These are phyloP conservation scores for Todus mexicanus DNA, from an alignment of 2,797 vertebrate genomes.

Conservation along the genomic window DNA sequence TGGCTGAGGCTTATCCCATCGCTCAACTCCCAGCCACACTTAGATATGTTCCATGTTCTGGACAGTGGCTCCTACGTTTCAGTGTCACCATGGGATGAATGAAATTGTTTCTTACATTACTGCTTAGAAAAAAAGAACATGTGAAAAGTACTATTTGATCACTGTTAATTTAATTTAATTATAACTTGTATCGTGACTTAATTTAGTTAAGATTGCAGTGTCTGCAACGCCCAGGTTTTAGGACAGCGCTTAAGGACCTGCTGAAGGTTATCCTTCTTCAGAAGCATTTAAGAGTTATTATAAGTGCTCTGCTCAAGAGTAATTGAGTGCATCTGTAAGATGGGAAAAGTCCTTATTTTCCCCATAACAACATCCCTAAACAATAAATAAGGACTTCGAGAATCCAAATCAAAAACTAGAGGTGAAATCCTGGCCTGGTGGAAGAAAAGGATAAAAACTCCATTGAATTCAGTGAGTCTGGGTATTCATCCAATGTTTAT, in stretches of 20 bases:
- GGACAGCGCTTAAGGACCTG: background rate
- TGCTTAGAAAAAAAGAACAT: background rate
- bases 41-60: accelerated
- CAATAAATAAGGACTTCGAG: background rate
- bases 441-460: background rate
- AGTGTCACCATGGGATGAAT: background rate
- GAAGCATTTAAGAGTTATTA: background rate
- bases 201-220: background rate
- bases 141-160: background rate
- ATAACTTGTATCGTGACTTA: background rate
- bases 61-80: background rate
- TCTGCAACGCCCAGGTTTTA: background rate
- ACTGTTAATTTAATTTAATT: background rate
- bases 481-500: background rate
- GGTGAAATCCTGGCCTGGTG: background rate
- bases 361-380: background rate
- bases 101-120: background rate
- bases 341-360: background rate
- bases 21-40: background rate
- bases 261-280: background rate
- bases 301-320: background rate
- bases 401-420: background rate
- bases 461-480: background rate
- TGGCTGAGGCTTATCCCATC: background rate
- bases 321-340: background rate